Evolutionary conservation across 2,888 invertebrate genomes (phyloP), one percentile per base, ranked within the genome.

Genomic region (Tipula vernalis): DNA sequence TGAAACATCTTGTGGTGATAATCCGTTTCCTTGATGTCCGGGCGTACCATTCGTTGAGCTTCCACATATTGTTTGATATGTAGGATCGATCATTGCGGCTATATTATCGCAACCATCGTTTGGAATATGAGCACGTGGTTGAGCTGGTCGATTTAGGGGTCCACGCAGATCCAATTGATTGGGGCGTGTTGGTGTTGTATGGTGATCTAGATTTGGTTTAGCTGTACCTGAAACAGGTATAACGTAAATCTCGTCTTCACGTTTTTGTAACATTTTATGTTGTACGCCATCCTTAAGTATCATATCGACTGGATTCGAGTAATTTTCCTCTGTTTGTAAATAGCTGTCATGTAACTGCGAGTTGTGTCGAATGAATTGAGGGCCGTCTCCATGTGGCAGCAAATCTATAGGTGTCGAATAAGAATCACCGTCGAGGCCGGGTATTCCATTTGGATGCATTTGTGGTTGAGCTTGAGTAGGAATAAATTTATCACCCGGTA

Each of bases 11-110:
- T 85, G 86, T 18, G 86, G 41, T 13, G 86, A 86, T 86, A 87
- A 51, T 3, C 86, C 51, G 39, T 3, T 91, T 90, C 87, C 89
- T 28, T 71, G 71, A 28, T 71, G 71, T 2, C 71, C 28, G 42
- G 83, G 90, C 88, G 86, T 86, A 8, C 90, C 91, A 15, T 90
- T 90, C 42, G 90, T 89, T 1, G 90, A 88, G 6, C 88, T 88
- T 41, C 89, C 88, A n/a, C 88, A 28, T 28, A 28, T 87, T 28
- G 87, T 88, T 57, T 87, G 88, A 87, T 94, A 95, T 0, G 95
- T 95, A 0, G 95, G 95, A 90, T 95, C 95, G 85, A 95, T 94
- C 85, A 94, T 94, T 89, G 94, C 93, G 0, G 95, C 95, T 86
- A 95, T 94, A 89, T 95, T 95, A 28, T 91, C 90, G 86, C 86